phyloP scores from a whole-genome alignment of 1,140 invertebrate species.

The Ruditapes philippinarum region DNA sequence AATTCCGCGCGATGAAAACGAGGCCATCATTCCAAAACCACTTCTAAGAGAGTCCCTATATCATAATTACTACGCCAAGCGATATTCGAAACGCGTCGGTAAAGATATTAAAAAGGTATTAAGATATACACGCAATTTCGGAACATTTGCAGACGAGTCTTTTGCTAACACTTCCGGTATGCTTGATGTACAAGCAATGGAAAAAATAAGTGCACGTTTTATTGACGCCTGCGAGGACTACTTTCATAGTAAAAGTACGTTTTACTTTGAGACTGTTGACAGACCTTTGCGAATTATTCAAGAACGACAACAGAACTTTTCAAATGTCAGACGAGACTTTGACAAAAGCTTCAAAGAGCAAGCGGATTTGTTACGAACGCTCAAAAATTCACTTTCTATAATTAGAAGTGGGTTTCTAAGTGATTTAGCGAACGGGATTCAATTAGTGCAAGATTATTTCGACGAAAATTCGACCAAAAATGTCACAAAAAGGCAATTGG shows the following conservation, averaged over 20 bases:
- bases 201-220: neutral
- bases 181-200: neutral
- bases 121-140: neutral
- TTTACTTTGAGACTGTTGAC: constrained; percentile 76
- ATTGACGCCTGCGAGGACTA: constrained; percentile 17
- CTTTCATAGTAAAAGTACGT: constrained; percentile 74
- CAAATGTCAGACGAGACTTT: constrained; percentile 60
- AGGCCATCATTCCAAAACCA: constrained; percentile 72
- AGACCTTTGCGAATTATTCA: constrained; percentile 72
- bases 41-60: constrained; percentile 63
- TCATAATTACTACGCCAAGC: neutral
- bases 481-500: constrained; percentile 7
- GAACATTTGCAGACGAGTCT: neutral
- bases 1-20: constrained; percentile 70
- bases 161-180: neutral
- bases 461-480: neutral
- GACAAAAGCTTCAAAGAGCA: neutral
- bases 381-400: neutral
- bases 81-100: neutral
- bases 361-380: neutral
- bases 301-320: constrained; percentile 63
- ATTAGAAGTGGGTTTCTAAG: neutral
- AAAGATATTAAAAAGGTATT: constrained; percentile 5
- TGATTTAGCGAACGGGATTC: neutral
- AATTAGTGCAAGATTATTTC: constrained; percentile 13